Evolutionary conservation across 2,797 vertebrate genomes (phyloP).

Genomic region (Ptychadena robeensis): DNA sequence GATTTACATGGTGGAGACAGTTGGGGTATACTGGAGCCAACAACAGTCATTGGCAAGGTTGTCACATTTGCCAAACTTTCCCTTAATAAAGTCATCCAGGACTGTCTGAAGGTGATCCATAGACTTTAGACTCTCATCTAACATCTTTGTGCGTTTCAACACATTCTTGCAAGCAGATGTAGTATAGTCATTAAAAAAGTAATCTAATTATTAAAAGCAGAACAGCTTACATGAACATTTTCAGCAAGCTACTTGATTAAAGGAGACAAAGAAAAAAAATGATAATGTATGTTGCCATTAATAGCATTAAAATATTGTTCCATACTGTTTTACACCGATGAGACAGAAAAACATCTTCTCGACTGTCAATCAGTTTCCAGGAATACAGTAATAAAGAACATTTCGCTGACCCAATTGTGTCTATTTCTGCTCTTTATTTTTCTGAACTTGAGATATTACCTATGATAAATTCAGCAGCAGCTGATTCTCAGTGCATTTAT

Average conservation of each 20-base stretch:
- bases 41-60: too few relatives aligned
- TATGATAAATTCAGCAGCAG: constrained; percentile 65
- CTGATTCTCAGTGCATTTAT: constrained; percentile 54
- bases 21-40: too few relatives aligned
- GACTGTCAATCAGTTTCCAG: constrained; percentile 59
- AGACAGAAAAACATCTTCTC: constrained; percentile 54
- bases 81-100: not conserved
- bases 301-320: constrained; percentile 57
- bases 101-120: not conserved
- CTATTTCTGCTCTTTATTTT: constrained; percentile 70
- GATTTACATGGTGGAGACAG: too few relatives aligned
- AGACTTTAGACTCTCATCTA: too few relatives aligned
- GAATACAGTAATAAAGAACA: constrained; percentile 64
- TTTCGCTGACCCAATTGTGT: constrained; percentile 74
- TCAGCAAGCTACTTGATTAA: constrained; percentile 29
- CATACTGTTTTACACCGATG: constrained; percentile 51
- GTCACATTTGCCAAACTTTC: not conserved
- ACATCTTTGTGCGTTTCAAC: not conserved
- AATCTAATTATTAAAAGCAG: constrained; percentile 34
- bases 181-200: constrained; percentile 9
- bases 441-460: constrained; percentile 71
- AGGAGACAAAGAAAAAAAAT: constrained; percentile 37
- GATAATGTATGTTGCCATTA: constrained; percentile 55
- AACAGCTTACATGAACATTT: constrained; percentile 31
- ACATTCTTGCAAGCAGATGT: not conserved